Base-by-base conservation (phyloP, 2,888 invertebrate species). In the Xiphydria camelus region DNA sequence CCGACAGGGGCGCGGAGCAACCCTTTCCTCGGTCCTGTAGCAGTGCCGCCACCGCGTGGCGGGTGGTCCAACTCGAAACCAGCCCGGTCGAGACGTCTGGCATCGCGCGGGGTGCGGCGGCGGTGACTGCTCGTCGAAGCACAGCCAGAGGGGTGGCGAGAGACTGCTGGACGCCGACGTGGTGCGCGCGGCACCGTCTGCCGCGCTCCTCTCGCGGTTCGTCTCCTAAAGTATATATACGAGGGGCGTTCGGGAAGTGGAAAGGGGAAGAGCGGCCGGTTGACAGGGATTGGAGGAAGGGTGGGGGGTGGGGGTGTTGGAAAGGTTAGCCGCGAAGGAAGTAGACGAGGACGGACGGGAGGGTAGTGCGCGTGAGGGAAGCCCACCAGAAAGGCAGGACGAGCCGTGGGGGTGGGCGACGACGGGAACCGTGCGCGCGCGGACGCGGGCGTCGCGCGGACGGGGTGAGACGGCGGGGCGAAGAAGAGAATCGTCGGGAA, bases 41-140 rank as follows among this genome's bases (percentile, higher is more conserved):
- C 50, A 42, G 45, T 51, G 40, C 47, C 32, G 56, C 55, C 62
- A 62, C 57, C 61, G 56, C 25, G 31, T 15, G 43, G 37, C 51
- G 25, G 32, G 25, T 41, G 37, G n/a, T n/a, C n/a, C n/a, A n/a
- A n/a, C n/a, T n/a, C n/a, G n/a, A 41, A 54, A 57, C 32, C 41
- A 35, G 35, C 22, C n/a, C 20, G 9, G 37, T 10, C 12, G 26
- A 14, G 14, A 49, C 34, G 34, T 17, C 19, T 20, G 31, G 22
- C 2, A 10, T 10, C 26, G 12, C n/a, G 18, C 5, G 32, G n/a
- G 31, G 10, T 31, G 43, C 32, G 36, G 23, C 21, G 34, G 33
- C 18, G 18, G n/a, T 18, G 25, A 32, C 22, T 12, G 34, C 22
- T n/a, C n/a, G n/a, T n/a, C n/a, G n/a, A n/a, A n/a, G n/a, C n/a